Evolutionary conservation across 1,140 invertebrate species (phyloP), one percentile per base, ranked within the genome.

Genomic region (Papilio polytes): DNA sequence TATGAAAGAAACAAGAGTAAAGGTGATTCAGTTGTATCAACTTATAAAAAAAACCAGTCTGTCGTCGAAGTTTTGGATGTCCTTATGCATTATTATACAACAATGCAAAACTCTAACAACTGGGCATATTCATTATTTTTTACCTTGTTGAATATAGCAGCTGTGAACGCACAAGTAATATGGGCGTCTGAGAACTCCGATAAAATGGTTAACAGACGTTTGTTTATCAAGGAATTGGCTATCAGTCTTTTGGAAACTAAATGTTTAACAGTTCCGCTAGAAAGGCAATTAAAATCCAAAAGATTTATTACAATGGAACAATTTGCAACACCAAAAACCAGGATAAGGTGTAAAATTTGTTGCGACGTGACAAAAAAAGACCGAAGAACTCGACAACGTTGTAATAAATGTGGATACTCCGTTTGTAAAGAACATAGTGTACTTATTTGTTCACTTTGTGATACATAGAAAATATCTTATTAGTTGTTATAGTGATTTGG

Each of bases 51-150:
- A 82, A 88, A 92, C 81, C 90, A 95, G 53, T 88, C 87, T 44
- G 89, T 90, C 10, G 93, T 95, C 36, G 91, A 95, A 94, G 87
- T 93, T 36, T 72, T 95, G 74, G 94, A 95, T 87, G 90, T 95
- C 79, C 83, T 95, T 72, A 92, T 92, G 88, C 85, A 94, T 85
- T 94, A 94, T 86, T 96, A 96, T 80, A 95, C 93, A 53, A 94
- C 94, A 9, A 89, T 91, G 85, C 90, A 95, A 72, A 88, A 94
- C 73, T 94, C 94, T 74, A 92, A 94, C 83, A 92, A 95, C 86
- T 96, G 96, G 96, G 92, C 95, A 8, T 84, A 95, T 10, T 93
- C 94, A 12, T 83, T 96, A 66, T 96, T 96, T 85, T 96, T 94
- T 79, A 92, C 92, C 53, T 82, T 96, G 18, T 82, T 96, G 13